Evolutionary conservation across 2,797 vertebrate genomes (phyloP).

Genomic region (Acestrorhynchus altus): DNA sequence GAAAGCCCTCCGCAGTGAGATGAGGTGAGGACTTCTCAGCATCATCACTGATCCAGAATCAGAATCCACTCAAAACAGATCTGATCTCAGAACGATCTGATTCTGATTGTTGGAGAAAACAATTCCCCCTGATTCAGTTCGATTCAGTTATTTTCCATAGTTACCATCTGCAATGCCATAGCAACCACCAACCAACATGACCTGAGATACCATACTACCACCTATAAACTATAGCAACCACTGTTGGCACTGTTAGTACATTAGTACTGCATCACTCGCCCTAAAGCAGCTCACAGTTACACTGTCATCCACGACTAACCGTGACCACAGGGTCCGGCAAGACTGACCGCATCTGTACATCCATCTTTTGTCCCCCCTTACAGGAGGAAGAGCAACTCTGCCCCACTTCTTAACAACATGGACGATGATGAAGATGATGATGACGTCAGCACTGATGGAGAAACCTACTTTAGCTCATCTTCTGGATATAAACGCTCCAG

Average conservation of each 20-base stretch:
- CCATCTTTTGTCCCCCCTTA: conserved; percentile 25
- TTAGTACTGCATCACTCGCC: background rate
- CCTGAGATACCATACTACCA: too few relatives aligned
- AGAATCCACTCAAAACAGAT: background rate
- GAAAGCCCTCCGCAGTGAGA: conserved; percentile 83
- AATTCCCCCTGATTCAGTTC: too few relatives aligned
- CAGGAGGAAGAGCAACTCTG: conserved; percentile 89
- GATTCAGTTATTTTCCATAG: too few relatives aligned
- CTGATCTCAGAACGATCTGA: too few relatives aligned
- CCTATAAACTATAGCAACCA: too few relatives aligned
- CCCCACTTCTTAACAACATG: conserved; percentile 83
- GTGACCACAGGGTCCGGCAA: background rate
- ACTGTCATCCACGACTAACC: background rate
- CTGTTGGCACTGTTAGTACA: background rate
- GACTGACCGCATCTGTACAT: background rate
- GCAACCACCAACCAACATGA: too few relatives aligned
- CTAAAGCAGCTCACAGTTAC: conserved; percentile 1
- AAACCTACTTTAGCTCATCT: conserved; percentile 87
- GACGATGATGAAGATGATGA: conserved; percentile 82
- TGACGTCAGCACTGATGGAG: conserved; percentile 89
- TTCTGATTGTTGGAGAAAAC: too few relatives aligned
- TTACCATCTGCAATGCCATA: too few relatives aligned
- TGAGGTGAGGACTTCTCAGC: conserved; percentile 77
- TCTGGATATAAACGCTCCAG: conserved; percentile 81
- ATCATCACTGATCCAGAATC: background rate